Base-by-base conservation (phyloP, 2,888 invertebrate species). In the Gryllus longicercus region DNA sequence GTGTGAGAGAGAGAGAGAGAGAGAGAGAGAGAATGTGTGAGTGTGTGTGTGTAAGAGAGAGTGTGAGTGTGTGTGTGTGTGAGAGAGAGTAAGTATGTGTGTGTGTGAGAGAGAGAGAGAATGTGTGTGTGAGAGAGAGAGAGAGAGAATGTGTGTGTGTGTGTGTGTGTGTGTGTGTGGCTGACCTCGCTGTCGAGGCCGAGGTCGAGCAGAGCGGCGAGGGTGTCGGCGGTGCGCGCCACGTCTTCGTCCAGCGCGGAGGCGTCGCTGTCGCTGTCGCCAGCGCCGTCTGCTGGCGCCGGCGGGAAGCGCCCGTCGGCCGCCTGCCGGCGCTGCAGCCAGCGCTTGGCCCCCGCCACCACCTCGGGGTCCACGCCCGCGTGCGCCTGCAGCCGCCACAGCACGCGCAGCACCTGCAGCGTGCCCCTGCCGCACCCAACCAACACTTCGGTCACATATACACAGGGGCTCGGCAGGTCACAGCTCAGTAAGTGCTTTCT, bases 171-270 rank as follows among this genome's bases (percentile, higher is more conserved):
- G 38, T 38, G 8, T 5, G 38, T 5, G 8, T 5, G 8, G 38
- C 38, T 38, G 38, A 90, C 90, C 86, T 90, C 88, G 85, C 88
- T 89, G 83, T 91, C 90, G 50, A 91, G 88, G 79, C 91, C 92
- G 83, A 92, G 90, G 87, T 91, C 91, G 82, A 91, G 88, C 14
- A 92, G 87, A 38, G 91, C 88, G 2, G 89, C 89, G 77, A 92
- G 86, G 2, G 92, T 92, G 84, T 91, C 91, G 0, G 92, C 91
- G 1, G 92, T 92, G 1, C 91, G 88, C 86, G 91, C 90, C 10
- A 91, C 89, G 80, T 88, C 89, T 82, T 90, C 88, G 83, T 91
- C 91, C 85, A 90, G 87, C 49, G 77, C 18, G 1, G 51, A 21
- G 11, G 23, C 38, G 16, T 75, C 77, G 51, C 79, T n/a, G 11